phyloP scores from a whole-genome alignment of 2,113 vertebrate genomes.

The Chaenocephalus aceratus region DNA sequence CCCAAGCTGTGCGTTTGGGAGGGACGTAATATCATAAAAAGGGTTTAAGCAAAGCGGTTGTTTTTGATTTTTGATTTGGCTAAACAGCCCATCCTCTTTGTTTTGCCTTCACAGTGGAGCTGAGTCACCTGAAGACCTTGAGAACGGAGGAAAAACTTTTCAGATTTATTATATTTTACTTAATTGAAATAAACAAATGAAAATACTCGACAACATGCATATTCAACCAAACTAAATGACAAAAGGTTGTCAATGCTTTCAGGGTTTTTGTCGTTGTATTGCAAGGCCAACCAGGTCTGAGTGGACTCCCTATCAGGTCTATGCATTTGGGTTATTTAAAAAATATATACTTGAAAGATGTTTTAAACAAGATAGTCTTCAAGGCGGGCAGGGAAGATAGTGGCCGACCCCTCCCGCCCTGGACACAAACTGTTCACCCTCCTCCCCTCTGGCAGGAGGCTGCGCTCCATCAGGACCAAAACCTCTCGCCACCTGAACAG shows the following conservation, averaged over 20 bases:
- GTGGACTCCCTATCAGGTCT: no score
- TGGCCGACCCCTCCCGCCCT: no score
- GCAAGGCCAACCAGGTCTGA: no score
- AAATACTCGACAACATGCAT: not conserved
- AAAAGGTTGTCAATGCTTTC: not conserved
- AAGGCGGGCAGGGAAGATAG: no score
- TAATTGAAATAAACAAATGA: conserved; percentile 18
- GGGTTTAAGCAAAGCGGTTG: conserved; percentile 55
- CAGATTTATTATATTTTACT: conserved; percentile 1
- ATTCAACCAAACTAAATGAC: not conserved
- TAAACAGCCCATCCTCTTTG: conserved; percentile 28
- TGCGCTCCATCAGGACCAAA: no score
- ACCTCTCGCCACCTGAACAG: no score
- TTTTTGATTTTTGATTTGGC: conserved; percentile 44
- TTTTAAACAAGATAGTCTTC: no score
- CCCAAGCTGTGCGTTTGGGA: conserved; percentile 58
- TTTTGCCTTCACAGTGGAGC: conserved; percentile 22
- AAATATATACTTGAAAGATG: no score
- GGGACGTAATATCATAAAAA: conserved; percentile 34
- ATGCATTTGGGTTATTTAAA: no score
- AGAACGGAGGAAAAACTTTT: conserved; percentile 4
- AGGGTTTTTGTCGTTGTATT: no score
- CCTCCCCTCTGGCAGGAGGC: no score
- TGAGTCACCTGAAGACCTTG: conserved; percentile 26
- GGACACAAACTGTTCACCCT: no score